Conservation (phyloP, 2,797 vertebrate genomes). For the Agapornis canus region DNA sequence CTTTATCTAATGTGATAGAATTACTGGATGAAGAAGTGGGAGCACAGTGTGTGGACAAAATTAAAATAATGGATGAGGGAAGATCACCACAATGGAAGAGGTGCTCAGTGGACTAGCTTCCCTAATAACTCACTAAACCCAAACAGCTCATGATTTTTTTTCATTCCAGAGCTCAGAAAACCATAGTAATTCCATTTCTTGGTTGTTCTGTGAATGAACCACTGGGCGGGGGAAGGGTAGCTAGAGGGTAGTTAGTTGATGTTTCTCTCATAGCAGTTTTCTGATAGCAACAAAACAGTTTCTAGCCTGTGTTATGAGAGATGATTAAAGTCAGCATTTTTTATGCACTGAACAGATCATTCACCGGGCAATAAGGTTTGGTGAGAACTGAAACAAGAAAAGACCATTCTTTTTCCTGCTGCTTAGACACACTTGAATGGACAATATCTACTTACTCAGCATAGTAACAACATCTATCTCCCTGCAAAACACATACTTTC, state of each 20-base stretch:
- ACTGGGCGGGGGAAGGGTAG: too few species aligned
- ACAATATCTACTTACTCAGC: neutral
- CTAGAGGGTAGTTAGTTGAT: neutral
- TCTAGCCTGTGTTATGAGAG: neutral
- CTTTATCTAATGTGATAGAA: neutral
- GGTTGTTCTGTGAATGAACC: neutral
- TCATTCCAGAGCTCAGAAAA: neutral
- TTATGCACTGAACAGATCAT: neutral
- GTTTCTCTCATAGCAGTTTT: neutral
- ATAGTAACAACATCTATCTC: neutral
- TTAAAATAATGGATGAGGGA: slow-evolving; percentile 4
- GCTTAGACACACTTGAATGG: neutral
- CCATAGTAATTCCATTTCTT: neutral
- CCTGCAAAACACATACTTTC: neutral
- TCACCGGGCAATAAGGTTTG: neutral
- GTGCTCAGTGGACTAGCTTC: neutral
- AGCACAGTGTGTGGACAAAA: neutral
- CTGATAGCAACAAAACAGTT: neutral
- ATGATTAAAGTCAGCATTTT: neutral
- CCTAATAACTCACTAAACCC: slow-evolving; percentile 14
- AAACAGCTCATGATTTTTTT: neutral
- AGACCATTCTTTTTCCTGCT: neutral
- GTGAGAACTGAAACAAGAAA: neutral
- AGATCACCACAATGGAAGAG: neutral
- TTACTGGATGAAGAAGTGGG: neutral